Evolutionary conservation across 2,888 invertebrate species (phyloP), one percentile per base, ranked within the genome.

Genomic region (Atethmia centrago): DNA sequence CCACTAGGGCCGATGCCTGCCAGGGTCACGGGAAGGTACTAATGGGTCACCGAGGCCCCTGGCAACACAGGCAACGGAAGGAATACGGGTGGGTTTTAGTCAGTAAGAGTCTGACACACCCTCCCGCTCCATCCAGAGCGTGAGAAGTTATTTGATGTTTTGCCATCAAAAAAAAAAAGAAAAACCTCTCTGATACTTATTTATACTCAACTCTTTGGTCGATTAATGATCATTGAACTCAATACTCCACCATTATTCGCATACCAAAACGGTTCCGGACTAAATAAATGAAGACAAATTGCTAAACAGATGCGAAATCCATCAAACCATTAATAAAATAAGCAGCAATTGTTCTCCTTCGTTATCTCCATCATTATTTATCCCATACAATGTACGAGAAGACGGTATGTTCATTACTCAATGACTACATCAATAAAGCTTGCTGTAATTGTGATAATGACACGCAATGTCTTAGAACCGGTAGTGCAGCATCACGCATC

Each of bases 391-490:
- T 66, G 77, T 76, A 65, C 64, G 42, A 71, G 55, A 49, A 63
- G 65, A 69, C 21, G 53, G 45, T 53, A 63, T n/a, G n/a, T n/a
- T n/a, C 65, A 79, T 86, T 77, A 84, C 64, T 82, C 81, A 82
- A 77, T 82, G 72, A 67, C 79, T 66, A 19, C 56, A 62, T 79
- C 73, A 77, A 82, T 79, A 87, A 85, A 83, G 80, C 71, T 74
- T 71, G 69, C 59, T 68, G 75, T 77, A 89, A 90, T 92, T 91
- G 91, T 80, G 86, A 88, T 90, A 85, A 88, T 87, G 61, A 84
- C 92, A 93, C 89, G 92, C 91, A 81, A 92, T 87, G 79, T 84
- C 74, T 86, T 71, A 69, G 76, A 88, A 90, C 90, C 90, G 85
- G 92, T 89, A 88, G 80, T 81, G 74, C 78, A 82, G 65, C 58